Conservation (phyloP, 2,888 invertebrate genomes). For the Nemurella pictetii region DNA sequence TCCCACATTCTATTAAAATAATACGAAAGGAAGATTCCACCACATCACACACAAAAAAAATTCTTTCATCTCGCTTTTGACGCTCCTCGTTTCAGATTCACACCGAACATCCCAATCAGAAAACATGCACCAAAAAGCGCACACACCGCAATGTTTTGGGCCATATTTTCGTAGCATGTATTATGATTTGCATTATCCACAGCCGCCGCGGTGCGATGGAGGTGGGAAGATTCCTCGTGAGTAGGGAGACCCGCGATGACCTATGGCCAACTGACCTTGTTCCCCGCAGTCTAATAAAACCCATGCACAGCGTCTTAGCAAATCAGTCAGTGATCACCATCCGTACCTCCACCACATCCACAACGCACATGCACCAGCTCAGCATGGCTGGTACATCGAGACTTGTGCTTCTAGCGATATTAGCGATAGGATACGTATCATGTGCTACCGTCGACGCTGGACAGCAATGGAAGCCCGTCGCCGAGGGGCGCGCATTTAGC, state of each 20-base stretch:
- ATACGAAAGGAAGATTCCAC: not conserved
- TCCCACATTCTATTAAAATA: slow-evolving; percentile 25
- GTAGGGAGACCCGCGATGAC: slow-evolving; percentile 23
- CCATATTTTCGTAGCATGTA: not conserved
- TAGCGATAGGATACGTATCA: slow-evolving; percentile 1
- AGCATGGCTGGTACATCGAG: slow-evolving; percentile 14
- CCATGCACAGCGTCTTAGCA: slow-evolving; percentile 19
- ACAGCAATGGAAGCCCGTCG: not conserved
- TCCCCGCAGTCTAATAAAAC: slow-evolving; percentile 8
- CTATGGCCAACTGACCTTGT: slow-evolving; percentile 26
- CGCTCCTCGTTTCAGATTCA: not conserved
- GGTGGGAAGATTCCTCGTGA: slow-evolving; percentile 26
- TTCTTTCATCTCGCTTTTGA: not conserved
- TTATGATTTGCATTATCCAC: slow-evolving; percentile 14
- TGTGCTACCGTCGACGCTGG: not conserved
- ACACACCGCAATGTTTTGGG: slow-evolving; percentile 10
- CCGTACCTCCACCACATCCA: not conserved
- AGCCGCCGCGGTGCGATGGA: not conserved
- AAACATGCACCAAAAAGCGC: not conserved
- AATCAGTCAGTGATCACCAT: slow-evolving; percentile 25
- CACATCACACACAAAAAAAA: not conserved
- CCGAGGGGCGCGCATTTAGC: not conserved
- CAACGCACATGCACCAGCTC: slow-evolving; percentile 16
- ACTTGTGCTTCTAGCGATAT: not conserved
- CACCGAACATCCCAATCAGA: not conserved